Conservation (phyloP, 2,888 invertebrate genomes). For the Macroteleia sp. region DNA sequence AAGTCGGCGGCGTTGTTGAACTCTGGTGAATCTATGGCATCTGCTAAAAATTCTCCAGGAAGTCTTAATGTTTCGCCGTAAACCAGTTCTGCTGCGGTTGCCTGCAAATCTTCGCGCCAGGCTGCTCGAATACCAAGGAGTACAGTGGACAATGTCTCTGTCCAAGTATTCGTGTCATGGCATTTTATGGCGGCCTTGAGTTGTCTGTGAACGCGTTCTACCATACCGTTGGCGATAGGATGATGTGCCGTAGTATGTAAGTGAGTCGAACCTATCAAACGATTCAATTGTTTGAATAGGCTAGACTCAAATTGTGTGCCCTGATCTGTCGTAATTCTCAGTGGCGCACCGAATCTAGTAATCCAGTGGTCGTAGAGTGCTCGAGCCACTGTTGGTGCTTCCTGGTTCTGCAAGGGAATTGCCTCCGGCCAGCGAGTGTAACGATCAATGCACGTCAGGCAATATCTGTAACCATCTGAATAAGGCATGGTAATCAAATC, state of each 20-base stretch:
- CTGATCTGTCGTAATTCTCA: slow-evolving; percentile 63
- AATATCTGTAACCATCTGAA: background rate
- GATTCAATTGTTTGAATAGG: too few relatives aligned
- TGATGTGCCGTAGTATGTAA: background rate
- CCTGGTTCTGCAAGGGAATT: slow-evolving; percentile 1
- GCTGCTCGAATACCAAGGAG: background rate
- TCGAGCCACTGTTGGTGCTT: slow-evolving; percentile 44
- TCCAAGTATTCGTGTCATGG: background rate
- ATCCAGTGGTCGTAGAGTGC: slow-evolving; percentile 55
- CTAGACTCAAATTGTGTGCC: slow-evolving; percentile 26
- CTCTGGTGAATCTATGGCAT: too few relatives aligned
- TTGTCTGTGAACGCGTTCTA: background rate
- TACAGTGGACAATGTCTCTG: background rate
- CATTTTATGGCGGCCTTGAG: slow-evolving; percentile 5
- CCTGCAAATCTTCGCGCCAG: too few relatives aligned
- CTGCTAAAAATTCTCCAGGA: too few relatives aligned
- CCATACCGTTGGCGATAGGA: background rate
- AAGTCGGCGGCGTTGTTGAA: too few relatives aligned
- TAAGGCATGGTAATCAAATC: slow-evolving; percentile 69
- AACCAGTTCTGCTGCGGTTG: too few relatives aligned
- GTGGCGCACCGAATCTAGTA: slow-evolving; percentile 55
- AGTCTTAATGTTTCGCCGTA: too few relatives aligned
- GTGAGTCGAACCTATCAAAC: background rate
- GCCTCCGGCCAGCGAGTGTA: slow-evolving; percentile 69
- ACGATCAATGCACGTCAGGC: slow-evolving; percentile 16